These are phyloP conservation scores for Phocides pigmalion DNA, from an alignment of 1,140 invertebrate species.

Conservation along the genomic window DNA sequence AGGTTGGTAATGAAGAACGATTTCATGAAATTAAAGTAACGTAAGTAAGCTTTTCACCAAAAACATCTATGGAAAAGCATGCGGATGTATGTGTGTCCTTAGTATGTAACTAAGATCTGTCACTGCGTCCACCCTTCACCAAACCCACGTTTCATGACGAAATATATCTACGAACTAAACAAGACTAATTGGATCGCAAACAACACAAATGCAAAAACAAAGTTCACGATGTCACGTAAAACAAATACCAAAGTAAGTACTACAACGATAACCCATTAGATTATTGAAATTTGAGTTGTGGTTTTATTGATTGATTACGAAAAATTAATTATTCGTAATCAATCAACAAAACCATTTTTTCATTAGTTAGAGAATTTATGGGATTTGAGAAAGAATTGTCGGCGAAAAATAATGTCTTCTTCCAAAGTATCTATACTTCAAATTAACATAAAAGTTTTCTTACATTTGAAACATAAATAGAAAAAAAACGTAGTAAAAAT, in stretches of 20 bases:
- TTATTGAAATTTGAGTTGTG: not conserved
- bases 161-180: conserved; percentile 25
- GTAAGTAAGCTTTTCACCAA: too few species aligned
- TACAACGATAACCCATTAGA: conserved; percentile 14
- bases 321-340: not conserved
- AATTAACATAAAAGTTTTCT: too few species aligned
- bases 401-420: too few species aligned
- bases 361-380: too few species aligned
- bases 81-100: not conserved
- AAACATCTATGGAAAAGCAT: too few species aligned
- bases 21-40: too few species aligned
- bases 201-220: conserved; percentile 8
- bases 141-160: not conserved
- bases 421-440: too few species aligned
- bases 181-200: conserved; percentile 46
- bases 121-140: conserved; percentile 10
- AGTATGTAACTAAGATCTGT: not conserved
- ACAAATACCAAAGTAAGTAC: conserved; percentile 1
- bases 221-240: conserved; percentile 11
- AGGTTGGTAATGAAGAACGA: too few species aligned
- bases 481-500: too few species aligned
- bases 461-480: too few species aligned
- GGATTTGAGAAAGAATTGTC: too few species aligned
- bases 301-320: conserved; percentile 11
- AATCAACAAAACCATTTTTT: too few species aligned